Evolutionary conservation across 2,797 vertebrate species (phyloP).

Genomic region (Momotus momota): DNA sequence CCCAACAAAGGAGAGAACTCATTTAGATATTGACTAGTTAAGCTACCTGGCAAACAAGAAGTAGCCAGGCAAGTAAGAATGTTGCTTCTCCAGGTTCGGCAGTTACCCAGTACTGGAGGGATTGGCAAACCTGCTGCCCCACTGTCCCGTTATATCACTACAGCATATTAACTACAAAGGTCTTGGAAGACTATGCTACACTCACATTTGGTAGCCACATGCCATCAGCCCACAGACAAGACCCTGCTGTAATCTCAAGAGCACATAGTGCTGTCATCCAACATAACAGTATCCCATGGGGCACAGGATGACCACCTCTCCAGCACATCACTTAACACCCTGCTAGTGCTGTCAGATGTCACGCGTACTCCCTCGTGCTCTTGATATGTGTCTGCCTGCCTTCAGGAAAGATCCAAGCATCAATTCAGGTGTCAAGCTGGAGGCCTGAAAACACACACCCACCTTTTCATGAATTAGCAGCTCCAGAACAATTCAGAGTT

Average conservation of each 20-base stretch:
- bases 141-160: background rate
- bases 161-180: background rate
- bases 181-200: background rate
- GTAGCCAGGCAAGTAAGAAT: background rate
- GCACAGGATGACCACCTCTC: background rate
- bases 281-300: background rate
- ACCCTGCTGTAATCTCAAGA: background rate
- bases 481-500: no score
- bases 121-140: background rate
- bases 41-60: background rate
- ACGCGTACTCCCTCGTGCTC: background rate
- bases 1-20: constrained; percentile 19
- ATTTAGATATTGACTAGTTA: background rate
- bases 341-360: background rate
- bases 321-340: background rate
- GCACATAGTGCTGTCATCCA: background rate
- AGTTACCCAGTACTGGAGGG: background rate
- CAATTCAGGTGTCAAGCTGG: background rate
- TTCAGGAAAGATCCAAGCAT: background rate
- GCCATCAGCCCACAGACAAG: background rate
- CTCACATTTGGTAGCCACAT: background rate
- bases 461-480: background rate
- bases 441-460: background rate
- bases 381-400: background rate
- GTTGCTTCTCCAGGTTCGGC: background rate